These are phyloP conservation scores for Drosophila ananassae DNA, from an alignment of 1,140 invertebrate genomes.

Conservation along the genomic window DNA sequence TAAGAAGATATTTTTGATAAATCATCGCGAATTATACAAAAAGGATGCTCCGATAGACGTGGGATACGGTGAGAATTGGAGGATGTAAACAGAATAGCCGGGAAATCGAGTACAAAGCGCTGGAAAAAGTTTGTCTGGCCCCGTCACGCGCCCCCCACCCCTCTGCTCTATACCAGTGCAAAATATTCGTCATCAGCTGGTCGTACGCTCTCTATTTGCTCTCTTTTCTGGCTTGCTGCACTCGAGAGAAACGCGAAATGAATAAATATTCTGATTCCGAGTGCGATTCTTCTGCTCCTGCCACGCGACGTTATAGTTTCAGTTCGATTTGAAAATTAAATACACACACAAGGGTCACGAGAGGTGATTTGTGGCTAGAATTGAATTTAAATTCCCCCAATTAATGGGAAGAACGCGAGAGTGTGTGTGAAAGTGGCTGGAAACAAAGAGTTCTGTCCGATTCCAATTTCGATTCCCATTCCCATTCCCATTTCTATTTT, in stretches of 20 bases:
- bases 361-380: constrained; percentile 1
- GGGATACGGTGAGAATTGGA: not conserved
- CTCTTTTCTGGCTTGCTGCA: constrained; percentile 46
- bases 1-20: not conserved
- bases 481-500: constrained; percentile 1
- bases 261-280: constrained; percentile 21
- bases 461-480: too few relatives aligned
- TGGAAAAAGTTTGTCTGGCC: constrained; percentile 34
- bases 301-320: constrained; percentile 28
- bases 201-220: constrained; percentile 29
- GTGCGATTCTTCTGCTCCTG: constrained; percentile 24
- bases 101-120: not conserved
- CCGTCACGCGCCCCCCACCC: constrained; percentile 29
- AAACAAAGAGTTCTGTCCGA: constrained; percentile 15
- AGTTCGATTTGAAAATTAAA: constrained; percentile 15
- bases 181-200: constrained; percentile 80
- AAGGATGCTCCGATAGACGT: constrained; percentile 28
- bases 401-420: constrained; percentile 15
- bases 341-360: constrained; percentile 7
- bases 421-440: constrained; percentile 4
- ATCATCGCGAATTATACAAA: constrained; percentile 34
- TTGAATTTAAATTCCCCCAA: constrained; percentile 28
- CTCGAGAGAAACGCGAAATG: constrained; percentile 9
- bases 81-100: not conserved
- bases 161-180: constrained; percentile 36